Conservation (phyloP, 2,113 vertebrate species). For the Phoenicopterus ruber region DNA sequence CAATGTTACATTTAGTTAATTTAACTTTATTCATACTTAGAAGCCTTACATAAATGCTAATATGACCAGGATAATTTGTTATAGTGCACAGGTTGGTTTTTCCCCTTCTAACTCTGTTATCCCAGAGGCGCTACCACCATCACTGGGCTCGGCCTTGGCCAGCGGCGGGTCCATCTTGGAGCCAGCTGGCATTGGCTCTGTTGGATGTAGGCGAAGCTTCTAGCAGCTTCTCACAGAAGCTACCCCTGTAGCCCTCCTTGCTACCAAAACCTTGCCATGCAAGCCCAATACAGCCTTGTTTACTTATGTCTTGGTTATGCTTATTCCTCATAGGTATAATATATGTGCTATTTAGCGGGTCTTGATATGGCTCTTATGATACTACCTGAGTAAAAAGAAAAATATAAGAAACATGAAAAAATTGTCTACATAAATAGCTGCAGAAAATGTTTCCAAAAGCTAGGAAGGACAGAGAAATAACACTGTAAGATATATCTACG, state of each 20-base stretch:
- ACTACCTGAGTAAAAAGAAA: background rate
- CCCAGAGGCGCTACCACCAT: too few relatives aligned
- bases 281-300: background rate
- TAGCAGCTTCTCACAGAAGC: too few relatives aligned
- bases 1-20: background rate
- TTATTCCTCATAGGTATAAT: background rate
- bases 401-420: background rate
- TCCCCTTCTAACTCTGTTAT: too few relatives aligned
- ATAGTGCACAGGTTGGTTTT: too few relatives aligned
- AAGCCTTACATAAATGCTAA: background rate
- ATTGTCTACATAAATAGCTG: background rate
- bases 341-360: background rate
- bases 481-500: background rate
- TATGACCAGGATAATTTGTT: background rate
- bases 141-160: too few relatives aligned
- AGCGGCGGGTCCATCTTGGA: too few relatives aligned
- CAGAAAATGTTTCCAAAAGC: background rate
- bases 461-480: background rate
- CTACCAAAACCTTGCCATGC: background rate
- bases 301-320: background rate
- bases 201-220: too few relatives aligned
- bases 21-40: background rate
- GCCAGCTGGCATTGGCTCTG: too few relatives aligned
- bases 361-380: background rate
- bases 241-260: too few relatives aligned